Evolutionary conservation across 2,888 invertebrate species (phyloP), one percentile per base, ranked within the genome.

Genomic region (Caradrina clavipalpis): DNA sequence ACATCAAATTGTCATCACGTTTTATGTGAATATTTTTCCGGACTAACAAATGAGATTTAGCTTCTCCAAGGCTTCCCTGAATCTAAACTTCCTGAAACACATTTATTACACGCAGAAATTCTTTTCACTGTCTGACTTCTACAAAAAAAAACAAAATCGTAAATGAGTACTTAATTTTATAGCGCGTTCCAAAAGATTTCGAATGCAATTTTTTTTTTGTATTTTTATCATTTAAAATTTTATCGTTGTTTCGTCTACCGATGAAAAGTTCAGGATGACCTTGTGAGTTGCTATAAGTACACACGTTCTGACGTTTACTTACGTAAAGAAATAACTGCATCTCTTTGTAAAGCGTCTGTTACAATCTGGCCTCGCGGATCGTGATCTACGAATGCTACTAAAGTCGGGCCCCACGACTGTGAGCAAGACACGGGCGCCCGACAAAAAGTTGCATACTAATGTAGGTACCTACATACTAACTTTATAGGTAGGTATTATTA

Each of bases 231-330:
- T 59, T 73, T 57, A 78, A 69, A 21, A 15, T 82, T 87, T 86
- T 78, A 88, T 84, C 76, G 80, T 80, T 88, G 86, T 88, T 88
- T 84, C 79, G 87, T 88, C 87, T 88, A 80, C 80, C 67, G 72
- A 77, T 63, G 73, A 66, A 71, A 70, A 77, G 66, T 71, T 73
- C 42, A 55, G 26, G 31, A 65, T 63, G 83, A 77, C 87, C 84
- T 88, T 88, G 87, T 53, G 62, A 26, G 53, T 56, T 68, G 69
- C 51, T 79, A 62, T 19, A 77, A 65, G 45, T 45, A 45, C 45
- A 17, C 17, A 45, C 5, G 8, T 39, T 73, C 68, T 76, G 45
- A 45, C 45, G 31, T 51, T 56, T 61, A 26, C 47, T 17, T 50
- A 64, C 31, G 58, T 78, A 64, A 76, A 62, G 56, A 78, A 75